Evolutionary conservation across 2,797 vertebrate species (phyloP).

Genomic region (Alfaro cultratus): DNA sequence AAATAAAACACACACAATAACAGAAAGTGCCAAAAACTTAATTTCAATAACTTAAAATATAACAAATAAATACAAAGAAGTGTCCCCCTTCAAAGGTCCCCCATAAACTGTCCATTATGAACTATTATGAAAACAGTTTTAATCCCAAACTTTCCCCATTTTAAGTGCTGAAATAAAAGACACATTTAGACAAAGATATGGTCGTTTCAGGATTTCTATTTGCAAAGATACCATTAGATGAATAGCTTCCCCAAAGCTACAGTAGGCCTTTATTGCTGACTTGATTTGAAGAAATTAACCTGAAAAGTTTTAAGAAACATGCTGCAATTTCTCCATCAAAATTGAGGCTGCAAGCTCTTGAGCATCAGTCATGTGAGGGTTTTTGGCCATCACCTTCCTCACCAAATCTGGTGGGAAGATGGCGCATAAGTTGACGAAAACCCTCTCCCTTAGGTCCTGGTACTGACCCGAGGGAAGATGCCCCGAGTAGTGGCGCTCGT

Average conservation of each 20-base stretch:
- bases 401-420: conserved; percentile 94
- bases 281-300: conserved; percentile 8
- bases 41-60: conserved; percentile 71
- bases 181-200: conserved; percentile 38
- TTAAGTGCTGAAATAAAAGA: conserved; percentile 69
- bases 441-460: conserved; percentile 87
- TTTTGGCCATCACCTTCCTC: conserved; percentile 90
- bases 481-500: conserved; percentile 72
- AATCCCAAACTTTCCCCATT: conserved; percentile 33
- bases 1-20: conserved; percentile 28
- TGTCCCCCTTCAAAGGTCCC: conserved; percentile 33
- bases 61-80: conserved; percentile 67
- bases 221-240: conserved; percentile 35
- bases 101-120: conserved; percentile 16
- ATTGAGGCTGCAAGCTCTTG: conserved; percentile 96
- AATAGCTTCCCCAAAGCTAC: conserved; percentile 25
- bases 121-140: conserved; percentile 16
- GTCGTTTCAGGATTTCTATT: conserved; percentile 45
- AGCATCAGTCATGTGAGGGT: conserved; percentile 90
- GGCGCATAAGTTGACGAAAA: conserved; percentile 92
- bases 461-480: conserved; percentile 76
- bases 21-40: conserved; percentile 71
- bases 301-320: conserved; percentile 80
- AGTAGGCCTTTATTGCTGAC: conserved; percentile 8
- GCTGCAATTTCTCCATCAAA: conserved; percentile 90